phyloP scores from a whole-genome alignment of 2,113 vertebrate species.

The Ahaetulla prasina region DNA sequence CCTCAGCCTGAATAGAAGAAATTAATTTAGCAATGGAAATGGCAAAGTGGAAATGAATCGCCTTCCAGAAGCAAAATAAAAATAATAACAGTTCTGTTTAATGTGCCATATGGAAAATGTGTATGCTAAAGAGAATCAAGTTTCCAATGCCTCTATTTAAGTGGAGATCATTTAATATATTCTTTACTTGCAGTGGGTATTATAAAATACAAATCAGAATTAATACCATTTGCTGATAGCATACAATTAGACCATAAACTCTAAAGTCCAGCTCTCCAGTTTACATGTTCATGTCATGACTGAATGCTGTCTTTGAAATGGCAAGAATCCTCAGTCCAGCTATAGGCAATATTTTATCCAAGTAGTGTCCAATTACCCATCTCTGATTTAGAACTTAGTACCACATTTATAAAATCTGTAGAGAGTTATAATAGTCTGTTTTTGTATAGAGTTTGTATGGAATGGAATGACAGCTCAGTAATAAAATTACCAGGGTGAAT shows the following conservation, averaged over 20 bases:
- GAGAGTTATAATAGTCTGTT: background rate
- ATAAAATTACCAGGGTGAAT: background rate
- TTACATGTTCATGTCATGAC: background rate
- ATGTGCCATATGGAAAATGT: background rate
- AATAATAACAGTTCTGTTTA: constrained; percentile 26
- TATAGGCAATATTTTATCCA: background rate
- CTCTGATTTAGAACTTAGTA: background rate
- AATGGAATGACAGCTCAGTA: background rate
- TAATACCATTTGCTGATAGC: background rate
- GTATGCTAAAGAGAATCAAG: background rate
- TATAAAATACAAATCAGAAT: background rate
- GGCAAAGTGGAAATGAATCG: constrained; percentile 22
- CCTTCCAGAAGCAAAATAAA: constrained; percentile 29
- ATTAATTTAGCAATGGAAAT: constrained; percentile 37
- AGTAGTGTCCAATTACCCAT: background rate
- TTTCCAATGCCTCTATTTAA: background rate
- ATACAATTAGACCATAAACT: background rate
- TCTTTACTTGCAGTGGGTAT: background rate
- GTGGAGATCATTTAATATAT: constrained; percentile 17
- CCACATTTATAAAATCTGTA: background rate
- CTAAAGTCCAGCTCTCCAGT: background rate
- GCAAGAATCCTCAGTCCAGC: background rate
- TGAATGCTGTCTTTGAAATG: background rate
- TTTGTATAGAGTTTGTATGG: background rate
- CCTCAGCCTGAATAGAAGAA: constrained; percentile 20